phyloP scores from a whole-genome alignment of 2,113 vertebrate genomes.

The Silurus glanis region DNA sequence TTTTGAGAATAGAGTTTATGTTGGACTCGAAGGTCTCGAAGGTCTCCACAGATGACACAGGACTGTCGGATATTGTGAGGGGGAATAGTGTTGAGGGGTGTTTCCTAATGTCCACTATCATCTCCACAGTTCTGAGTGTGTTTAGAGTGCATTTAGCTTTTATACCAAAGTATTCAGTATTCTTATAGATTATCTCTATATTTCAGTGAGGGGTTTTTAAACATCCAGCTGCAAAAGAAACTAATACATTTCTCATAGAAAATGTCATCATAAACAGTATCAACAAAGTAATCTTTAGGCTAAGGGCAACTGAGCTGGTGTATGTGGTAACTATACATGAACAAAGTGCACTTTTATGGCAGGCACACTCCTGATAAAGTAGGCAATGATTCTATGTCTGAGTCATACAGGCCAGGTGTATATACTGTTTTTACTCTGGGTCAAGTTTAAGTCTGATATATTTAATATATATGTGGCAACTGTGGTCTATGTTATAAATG shows the following conservation, averaged over 20 bases:
- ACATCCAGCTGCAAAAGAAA: not conserved
- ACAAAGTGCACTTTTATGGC: constrained; percentile 10
- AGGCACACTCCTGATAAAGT: not conserved
- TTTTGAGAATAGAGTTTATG: too few relatives aligned
- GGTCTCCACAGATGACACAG: too few relatives aligned
- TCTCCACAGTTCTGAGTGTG: too few relatives aligned
- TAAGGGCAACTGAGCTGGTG: not conserved
- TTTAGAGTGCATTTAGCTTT: not conserved
- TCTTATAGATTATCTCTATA: not conserved
- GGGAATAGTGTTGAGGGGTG: too few relatives aligned
- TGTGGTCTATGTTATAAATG: not conserved
- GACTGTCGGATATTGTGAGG: too few relatives aligned
- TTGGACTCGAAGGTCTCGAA: too few relatives aligned
- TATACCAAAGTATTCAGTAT: not conserved
- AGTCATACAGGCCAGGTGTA: not conserved
- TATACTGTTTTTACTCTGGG: not conserved
- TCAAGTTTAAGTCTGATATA: too few relatives aligned
- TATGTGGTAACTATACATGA: not conserved
- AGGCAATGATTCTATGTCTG: too few relatives aligned
- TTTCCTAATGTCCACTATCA: too few relatives aligned
- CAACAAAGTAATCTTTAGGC: not conserved
- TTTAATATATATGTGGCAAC: not conserved
- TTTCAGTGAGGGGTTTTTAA: not conserved
- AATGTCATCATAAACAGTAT: not conserved
- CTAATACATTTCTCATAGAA: not conserved